Base-by-base conservation (phyloP, 2,113 vertebrate genomes). In the Myotis lucifugus region DNA sequence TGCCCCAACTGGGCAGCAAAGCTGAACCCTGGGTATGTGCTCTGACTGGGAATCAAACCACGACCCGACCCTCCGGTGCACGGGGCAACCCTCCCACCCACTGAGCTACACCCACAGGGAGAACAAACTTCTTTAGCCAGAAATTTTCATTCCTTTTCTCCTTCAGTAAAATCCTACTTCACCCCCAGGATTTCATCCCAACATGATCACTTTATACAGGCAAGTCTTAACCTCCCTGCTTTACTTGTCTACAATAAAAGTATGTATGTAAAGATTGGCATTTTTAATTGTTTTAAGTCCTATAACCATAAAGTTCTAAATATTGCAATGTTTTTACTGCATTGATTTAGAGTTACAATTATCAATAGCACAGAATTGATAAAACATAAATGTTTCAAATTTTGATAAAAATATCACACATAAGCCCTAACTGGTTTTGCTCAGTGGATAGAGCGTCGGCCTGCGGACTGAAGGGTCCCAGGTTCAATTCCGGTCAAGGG, bases 241-340 rank as follows among this genome's bases (percentile, higher is more conserved):
- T 66, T 40, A 69, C 54, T 27, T 79, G 10, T 54, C 82, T 69
- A 73, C 34, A 83, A 56, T 76, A 79, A 67, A 56, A 54, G 81
- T 23, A 61, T 3, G 2, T 72, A 23, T 17, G 18, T 85, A 50
- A 91, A 94, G 70, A 52, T 0, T 5, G 37, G 77, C 76, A 85
- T 61, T 90, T 91, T 74, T 67, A 54, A 34, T 78, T 74, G 11
- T 78, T 73, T 96, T 34, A 88, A 37, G 73, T 93, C 61, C 67
- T 54, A 9, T 79, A 12, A 85, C 34, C 77, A 66, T 32, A 54
- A 83, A 95, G 42, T 25, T 82, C 27, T 61, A 79, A 56, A 8
- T 70, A 37, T 70, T 52, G 90, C 37, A 88, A 90, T 15, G 5
- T 40, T 84, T 56, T 52, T 73, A 34, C 18, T 73, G 9, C 4